A percentile compares a stretch with the other conserved stretches of the same genome.
These are phyloP conservation scores for Euschistus heros DNA, from an alignment of 1,140 invertebrate species.

Conservation along the genomic window DNA sequence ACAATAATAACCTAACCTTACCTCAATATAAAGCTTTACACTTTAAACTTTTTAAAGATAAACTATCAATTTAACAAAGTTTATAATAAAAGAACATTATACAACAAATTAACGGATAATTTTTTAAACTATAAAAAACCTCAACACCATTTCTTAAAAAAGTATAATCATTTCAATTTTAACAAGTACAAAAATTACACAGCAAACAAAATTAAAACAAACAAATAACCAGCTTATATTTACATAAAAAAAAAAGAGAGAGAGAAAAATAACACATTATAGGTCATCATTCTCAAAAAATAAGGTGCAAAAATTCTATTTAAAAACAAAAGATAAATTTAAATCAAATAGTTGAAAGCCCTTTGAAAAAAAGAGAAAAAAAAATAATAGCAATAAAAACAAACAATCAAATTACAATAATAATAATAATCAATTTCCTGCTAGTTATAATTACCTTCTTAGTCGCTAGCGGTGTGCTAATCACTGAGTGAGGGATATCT, in stretches of 20 bases:
- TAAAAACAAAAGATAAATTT: not conserved
- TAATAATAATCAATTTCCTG: constrained; percentile 22
- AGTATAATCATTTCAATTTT: too few species aligned
- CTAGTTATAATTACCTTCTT: constrained; percentile 35
- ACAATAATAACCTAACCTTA: too few species aligned
- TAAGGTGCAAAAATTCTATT: constrained; percentile 1
- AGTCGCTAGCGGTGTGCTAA: constrained; percentile 33
- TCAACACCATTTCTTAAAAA: too few species aligned
- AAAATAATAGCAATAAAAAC: not conserved
- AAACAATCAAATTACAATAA: not conserved
- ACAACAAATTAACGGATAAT: too few species aligned
- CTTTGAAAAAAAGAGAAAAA: not conserved
- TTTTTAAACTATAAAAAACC: too few species aligned
- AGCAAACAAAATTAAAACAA: not conserved
- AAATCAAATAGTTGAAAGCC: not conserved
- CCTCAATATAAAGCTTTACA: too few species aligned
- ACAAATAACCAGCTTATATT: not conserved
- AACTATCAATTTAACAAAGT: too few species aligned
- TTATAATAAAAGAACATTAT: too few species aligned
- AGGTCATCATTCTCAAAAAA: not conserved
- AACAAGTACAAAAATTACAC: too few species aligned
- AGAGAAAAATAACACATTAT: not conserved
- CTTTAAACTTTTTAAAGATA: too few species aligned
- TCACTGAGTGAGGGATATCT: constrained; percentile 32
- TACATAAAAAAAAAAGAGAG: not conserved